phyloP scores from a whole-genome alignment of 64 coral and sea anemone species.

The Hydrozoanthus tunicans region DNA sequence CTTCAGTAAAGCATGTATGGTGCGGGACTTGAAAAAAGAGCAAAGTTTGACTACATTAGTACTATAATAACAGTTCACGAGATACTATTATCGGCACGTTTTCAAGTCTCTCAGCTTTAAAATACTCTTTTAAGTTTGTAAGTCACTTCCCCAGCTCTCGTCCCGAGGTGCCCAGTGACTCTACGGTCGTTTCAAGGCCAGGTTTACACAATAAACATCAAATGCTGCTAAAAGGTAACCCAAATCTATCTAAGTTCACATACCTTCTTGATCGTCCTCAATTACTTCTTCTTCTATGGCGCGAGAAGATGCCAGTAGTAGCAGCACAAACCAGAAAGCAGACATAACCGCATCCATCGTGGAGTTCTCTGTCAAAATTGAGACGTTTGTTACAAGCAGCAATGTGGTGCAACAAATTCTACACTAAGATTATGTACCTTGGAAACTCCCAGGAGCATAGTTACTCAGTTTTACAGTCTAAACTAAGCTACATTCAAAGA shows the following conservation, averaged over 20 bases:
- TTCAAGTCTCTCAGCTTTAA: background rate
- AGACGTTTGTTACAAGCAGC: too few species aligned
- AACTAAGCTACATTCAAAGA: too few species aligned
- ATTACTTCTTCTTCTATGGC: background rate
- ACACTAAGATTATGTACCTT: too few species aligned
- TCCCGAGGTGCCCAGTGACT: too few species aligned
- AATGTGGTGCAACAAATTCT: background rate
- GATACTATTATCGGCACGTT: too few species aligned
- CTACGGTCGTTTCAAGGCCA: background rate
- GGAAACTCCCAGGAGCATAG: too few species aligned
- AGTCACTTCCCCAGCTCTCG: background rate
- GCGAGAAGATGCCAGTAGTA: conserved; percentile 25
- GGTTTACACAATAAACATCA: background rate
- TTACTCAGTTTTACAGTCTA: too few species aligned
- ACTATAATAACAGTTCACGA: too few species aligned
- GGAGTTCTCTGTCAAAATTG: conserved; percentile 1
- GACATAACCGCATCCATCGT: conserved; percentile 9
- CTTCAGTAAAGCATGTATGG: too few species aligned
- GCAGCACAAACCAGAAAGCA: background rate
- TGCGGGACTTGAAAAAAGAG: too few species aligned
- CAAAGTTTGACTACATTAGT: too few species aligned
- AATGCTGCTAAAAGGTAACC: too few species aligned
- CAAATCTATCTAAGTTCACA: background rate
- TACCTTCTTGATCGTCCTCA: conserved; percentile 13
- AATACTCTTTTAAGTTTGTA: background rate